These are phyloP conservation scores for Cynodonichthys magdalenae DNA, from an alignment of 2,797 vertebrate genomes.

Conservation along the genomic window DNA sequence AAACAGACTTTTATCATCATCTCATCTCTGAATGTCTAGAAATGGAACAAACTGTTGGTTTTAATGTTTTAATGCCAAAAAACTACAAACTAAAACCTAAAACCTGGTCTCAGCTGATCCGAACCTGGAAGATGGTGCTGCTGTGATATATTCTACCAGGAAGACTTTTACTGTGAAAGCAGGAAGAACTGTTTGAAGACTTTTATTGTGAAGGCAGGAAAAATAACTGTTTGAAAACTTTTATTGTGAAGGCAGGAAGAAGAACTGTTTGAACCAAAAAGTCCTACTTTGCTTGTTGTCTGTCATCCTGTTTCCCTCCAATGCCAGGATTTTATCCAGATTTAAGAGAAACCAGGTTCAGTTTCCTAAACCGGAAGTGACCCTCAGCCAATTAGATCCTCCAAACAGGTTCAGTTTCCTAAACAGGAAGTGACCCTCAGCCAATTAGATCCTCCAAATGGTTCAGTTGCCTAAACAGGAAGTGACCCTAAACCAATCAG, in stretches of 20 bases:
- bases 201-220: conserved; percentile 1
- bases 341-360: too few relatives aligned
- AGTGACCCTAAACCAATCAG: too few relatives aligned
- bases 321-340: too few relatives aligned
- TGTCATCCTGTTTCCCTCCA: not conserved
- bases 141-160: not conserved
- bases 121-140: conserved; percentile 8
- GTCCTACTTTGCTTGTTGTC: too few relatives aligned
- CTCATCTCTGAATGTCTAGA: not conserved
- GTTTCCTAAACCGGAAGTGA: too few relatives aligned
- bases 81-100: not conserved
- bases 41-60: conserved; percentile 16
- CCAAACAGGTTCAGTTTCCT: too few relatives aligned
- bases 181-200: not conserved
- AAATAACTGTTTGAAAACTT: not conserved
- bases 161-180: not conserved
- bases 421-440: too few relatives aligned
- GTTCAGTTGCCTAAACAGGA: too few relatives aligned
- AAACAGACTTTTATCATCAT: conserved; percentile 10
- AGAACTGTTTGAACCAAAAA: too few relatives aligned
- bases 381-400: too few relatives aligned
- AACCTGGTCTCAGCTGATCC: conserved; percentile 2
- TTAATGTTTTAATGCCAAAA: conserved; percentile 47
- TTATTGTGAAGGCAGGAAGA: not conserved
- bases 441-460: too few relatives aligned